Evolutionary conservation across 2,113 vertebrate genomes (phyloP), one percentile per base, ranked within the genome.

Genomic region (Caranx melampygus): DNA sequence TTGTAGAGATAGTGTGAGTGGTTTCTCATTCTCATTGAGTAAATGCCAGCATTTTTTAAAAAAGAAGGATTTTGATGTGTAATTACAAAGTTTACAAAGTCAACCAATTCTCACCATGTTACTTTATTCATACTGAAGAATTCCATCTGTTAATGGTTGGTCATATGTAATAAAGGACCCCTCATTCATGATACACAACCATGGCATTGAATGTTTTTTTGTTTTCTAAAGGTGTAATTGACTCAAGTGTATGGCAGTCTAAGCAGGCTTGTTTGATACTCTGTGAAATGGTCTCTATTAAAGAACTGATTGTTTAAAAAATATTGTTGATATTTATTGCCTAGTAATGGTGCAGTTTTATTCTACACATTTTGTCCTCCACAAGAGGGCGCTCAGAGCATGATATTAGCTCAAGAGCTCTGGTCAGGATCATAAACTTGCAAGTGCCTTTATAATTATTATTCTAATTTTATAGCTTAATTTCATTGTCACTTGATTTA

Each of bases 281-380:
- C 52, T 92, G 90, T 92, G 84, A 91, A 63, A 88, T 86, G 34
- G 83, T 89, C 85, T 87, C 83, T 88, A 92, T 91, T 85, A 90
- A 93, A 93, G 89, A 68, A 59, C 67, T 77, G 55, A 75, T 90
- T 90, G 83, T 78, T 85, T 66, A 83, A 85, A 81, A 76, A 54
- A 58, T 0, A 3, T 2, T n/a, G 4, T 65, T 0, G 62, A 3
- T 78, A 44, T 61, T 37, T 42, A 10, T n/a, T n/a, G n/a, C n/a
- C n/a, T n/a, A n/a, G n/a, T n/a, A n/a, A n/a, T 42, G 8, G 40
- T 42, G 40, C 26, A 26, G 26, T 9, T 10, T 42, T 42, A 42
- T 9, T 42, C 10, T 26, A 21, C 4, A 0, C 4, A 12, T 18
- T 13, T 21, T n/a, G 0, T 65, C 55, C 9, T 21, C 77, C 79